phyloP scores from a whole-genome alignment of 1,140 invertebrate species.

The Caenorhabditis tropicalis region DNA sequence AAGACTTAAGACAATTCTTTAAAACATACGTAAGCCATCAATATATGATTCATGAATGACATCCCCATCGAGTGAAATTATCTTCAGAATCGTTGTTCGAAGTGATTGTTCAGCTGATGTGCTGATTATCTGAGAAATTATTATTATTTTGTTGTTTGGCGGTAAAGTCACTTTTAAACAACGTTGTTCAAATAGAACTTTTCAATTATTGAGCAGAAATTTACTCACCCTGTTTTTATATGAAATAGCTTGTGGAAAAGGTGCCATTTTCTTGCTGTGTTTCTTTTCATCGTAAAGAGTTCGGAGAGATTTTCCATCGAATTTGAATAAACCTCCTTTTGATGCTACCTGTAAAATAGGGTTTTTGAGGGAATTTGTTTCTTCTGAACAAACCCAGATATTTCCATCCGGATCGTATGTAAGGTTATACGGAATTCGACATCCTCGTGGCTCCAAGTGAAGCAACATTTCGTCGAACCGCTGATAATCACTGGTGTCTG shows the following conservation, averaged over 20 bases:
- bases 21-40: conserved; percentile 61
- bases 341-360: conserved; percentile 61
- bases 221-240: conserved; percentile 63
- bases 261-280: conserved; percentile 69
- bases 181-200: too few relatives aligned
- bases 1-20: too few relatives aligned
- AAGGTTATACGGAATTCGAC: conserved; percentile 66
- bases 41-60: conserved; percentile 69
- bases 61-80: conserved; percentile 64
- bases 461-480: conserved; percentile 65
- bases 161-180: too few relatives aligned
- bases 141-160: not conserved
- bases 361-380: not conserved
- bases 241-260: conserved; percentile 66
- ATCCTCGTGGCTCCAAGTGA: conserved; percentile 66
- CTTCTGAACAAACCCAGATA: conserved; percentile 64
- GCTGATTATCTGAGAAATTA: conserved; percentile 66
- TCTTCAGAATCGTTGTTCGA: conserved; percentile 60
- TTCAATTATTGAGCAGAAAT: too few relatives aligned
- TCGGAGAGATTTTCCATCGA: conserved; percentile 49
- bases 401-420: conserved; percentile 60
- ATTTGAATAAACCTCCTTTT: conserved; percentile 70
- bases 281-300: conserved; percentile 67
- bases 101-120: conserved; percentile 61
- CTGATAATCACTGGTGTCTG: conserved; percentile 69